Percentiles rank a stretch among this genome's conserved stretches.
Conservation (phyloP, 2,797 vertebrate genomes). For the Crossoptilon crossoptilon region DNA sequence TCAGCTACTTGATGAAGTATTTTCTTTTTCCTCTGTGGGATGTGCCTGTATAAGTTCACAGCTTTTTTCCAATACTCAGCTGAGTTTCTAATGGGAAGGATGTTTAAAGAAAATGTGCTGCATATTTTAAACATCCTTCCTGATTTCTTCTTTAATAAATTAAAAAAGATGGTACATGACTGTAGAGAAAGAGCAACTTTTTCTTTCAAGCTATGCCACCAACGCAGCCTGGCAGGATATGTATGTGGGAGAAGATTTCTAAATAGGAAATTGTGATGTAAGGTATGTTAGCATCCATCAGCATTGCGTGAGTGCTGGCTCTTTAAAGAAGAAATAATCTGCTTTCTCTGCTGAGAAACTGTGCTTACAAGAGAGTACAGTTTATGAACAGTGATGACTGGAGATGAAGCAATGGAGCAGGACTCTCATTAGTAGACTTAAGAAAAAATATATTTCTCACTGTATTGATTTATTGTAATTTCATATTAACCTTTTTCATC, state of each 20-base stretch:
- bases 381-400: conserved; percentile 11
- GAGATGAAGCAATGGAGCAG: not conserved
- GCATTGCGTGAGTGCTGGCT: conserved; percentile 29
- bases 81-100: not conserved
- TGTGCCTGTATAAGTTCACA: not conserved
- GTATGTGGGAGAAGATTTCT: conserved; percentile 30
- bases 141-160: not conserved
- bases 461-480: not conserved
- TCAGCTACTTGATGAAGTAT: not conserved
- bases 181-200: not conserved
- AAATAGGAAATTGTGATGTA: not conserved
- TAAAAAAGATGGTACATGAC: not conserved
- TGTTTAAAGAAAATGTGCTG: not conserved
- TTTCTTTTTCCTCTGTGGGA: not conserved
- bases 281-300: not conserved
- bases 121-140: not conserved
- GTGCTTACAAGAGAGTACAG: not conserved
- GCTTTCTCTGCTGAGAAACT: conserved; percentile 25
- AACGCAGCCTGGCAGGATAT: not conserved
- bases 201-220: not conserved
- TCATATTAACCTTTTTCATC: conserved; percentile 1
- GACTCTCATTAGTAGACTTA: not conserved
- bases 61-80: not conserved
- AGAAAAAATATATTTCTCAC: not conserved
- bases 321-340: not conserved